These are phyloP conservation scores for Meandrusa payeni DNA, from an alignment of 2,888 invertebrate genomes.

Conservation along the genomic window DNA sequence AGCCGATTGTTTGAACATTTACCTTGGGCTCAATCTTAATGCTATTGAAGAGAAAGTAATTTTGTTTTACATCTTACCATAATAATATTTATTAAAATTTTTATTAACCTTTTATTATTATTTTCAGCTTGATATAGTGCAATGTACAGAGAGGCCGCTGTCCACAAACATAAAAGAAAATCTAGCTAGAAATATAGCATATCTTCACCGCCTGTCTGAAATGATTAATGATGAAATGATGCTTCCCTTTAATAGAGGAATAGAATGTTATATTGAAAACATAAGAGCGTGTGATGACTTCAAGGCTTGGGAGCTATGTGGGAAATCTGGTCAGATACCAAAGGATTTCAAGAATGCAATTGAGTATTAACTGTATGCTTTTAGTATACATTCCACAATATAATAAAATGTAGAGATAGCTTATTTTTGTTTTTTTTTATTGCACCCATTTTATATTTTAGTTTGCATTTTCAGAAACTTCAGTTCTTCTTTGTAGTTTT, in stretches of 20 bases:
- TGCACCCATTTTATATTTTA: background rate
- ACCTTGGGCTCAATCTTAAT: slow-evolving; percentile 63
- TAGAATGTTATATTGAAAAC: slow-evolving; percentile 67
- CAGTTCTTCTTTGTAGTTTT: no score
- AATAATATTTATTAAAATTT: background rate
- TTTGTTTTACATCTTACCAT: slow-evolving; percentile 4
- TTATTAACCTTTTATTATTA: no score
- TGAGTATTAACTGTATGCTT: slow-evolving; percentile 54
- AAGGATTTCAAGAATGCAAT: slow-evolving; percentile 72
- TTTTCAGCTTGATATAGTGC: slow-evolving; percentile 68
- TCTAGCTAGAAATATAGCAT: slow-evolving; percentile 67
- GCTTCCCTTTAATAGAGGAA: slow-evolving; percentile 66
- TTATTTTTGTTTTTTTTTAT: slow-evolving; percentile 23
- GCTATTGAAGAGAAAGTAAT: slow-evolving; percentile 63
- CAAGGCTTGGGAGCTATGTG: slow-evolving; percentile 71
- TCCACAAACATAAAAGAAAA: slow-evolving; percentile 60
- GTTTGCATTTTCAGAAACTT: no score
- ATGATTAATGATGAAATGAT: slow-evolving; percentile 67
- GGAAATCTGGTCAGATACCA: slow-evolving; percentile 65
- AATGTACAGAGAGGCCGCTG: slow-evolving; percentile 68
- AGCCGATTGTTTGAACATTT: slow-evolving; percentile 61
- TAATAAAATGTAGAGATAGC: slow-evolving; percentile 44
- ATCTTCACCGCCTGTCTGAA: slow-evolving; percentile 67
- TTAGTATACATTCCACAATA: slow-evolving; percentile 47
- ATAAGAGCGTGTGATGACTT: slow-evolving; percentile 68